These are phyloP conservation scores for Poicephalus gulielmi DNA, from an alignment of 2,113 vertebrate genomes.

Conservation along the genomic window DNA sequence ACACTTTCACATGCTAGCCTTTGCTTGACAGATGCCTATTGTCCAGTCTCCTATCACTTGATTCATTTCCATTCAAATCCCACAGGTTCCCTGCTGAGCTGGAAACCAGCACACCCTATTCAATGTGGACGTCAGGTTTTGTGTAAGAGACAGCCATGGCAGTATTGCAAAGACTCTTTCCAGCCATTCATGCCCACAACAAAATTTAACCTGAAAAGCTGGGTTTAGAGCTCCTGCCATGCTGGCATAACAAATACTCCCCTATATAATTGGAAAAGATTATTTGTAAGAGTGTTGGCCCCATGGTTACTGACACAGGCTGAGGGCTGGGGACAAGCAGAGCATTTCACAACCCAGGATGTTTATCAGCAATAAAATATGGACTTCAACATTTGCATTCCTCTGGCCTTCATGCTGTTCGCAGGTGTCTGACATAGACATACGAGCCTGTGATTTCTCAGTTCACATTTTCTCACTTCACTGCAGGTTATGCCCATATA, in stretches of 20 bases:
- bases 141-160: not conserved
- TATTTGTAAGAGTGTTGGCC: not conserved
- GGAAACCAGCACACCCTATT: not conserved
- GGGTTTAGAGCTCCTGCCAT: not conserved
- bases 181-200: not conserved
- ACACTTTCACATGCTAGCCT: not conserved
- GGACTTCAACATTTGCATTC: not conserved
- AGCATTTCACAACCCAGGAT: not conserved
- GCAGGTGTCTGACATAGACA: not conserved
- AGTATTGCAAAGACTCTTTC: not conserved
- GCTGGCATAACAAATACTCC: slow-evolving; percentile 4
- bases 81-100: not conserved
- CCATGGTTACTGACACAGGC: not conserved
- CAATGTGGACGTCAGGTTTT: not conserved
- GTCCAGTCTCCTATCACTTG: not conserved
- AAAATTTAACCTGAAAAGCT: not conserved
- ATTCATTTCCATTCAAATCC: not conserved
- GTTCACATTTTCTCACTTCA: not conserved
- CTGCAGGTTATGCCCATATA: not conserved
- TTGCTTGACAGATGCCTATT: not conserved
- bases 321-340: not conserved
- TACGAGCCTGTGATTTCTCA: not conserved
- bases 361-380: not conserved
- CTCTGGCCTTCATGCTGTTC: not conserved
- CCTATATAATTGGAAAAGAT: not conserved